These are phyloP conservation scores for Leuciscus waleckii DNA, from an alignment of 2,797 vertebrate species.

Conservation along the genomic window DNA sequence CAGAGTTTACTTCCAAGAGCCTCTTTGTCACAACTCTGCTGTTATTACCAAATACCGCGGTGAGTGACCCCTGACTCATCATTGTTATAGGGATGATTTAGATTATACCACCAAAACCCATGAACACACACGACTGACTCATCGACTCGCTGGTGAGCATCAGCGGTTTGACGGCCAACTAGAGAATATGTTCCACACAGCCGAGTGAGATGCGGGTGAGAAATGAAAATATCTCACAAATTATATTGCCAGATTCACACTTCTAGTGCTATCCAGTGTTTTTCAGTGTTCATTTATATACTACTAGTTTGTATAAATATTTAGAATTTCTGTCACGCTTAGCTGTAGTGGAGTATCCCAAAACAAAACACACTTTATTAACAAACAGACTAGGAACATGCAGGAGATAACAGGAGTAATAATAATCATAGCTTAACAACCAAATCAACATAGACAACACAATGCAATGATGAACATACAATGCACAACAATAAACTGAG, in stretches of 20 bases:
- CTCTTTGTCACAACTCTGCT: conserved; percentile 86
- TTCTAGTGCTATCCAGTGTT: not conserved
- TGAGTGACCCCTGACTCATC: conserved; percentile 63
- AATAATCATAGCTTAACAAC: not conserved
- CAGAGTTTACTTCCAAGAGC: conserved; percentile 87
- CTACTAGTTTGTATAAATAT: not conserved
- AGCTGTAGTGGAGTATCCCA: not conserved
- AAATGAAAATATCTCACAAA: not conserved
- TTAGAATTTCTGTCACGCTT: not conserved
- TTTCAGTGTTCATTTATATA: not conserved
- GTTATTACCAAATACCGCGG: conserved; percentile 93
- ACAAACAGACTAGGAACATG: not conserved
- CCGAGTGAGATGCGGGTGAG: not conserved
- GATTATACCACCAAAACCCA: not conserved
- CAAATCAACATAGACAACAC: not conserved
- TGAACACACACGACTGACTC: not conserved
- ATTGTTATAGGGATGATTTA: not conserved
- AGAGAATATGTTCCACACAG: not conserved
- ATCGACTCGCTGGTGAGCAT: not conserved
- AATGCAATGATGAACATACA: too few species aligned
- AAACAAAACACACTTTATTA: not conserved
- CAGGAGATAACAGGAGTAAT: not conserved
- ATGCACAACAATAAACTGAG: not conserved
- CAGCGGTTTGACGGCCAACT: not conserved
- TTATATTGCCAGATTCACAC: not conserved